These are phyloP conservation scores for Porites rus DNA, from an alignment of 92 coral and sea anemone species.

Conservation along the genomic window DNA sequence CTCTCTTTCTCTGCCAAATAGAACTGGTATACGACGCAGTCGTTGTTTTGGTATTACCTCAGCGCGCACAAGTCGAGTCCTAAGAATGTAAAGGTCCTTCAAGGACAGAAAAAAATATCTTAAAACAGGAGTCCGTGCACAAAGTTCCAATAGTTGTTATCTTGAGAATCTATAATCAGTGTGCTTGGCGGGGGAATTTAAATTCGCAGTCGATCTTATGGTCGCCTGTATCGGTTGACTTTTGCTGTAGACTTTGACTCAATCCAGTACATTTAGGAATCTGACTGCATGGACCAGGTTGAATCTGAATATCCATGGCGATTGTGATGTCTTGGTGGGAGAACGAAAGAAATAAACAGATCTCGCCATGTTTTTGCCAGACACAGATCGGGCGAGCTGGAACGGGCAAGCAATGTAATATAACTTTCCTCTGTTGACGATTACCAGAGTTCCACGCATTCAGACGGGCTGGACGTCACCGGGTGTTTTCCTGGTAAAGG, in stretches of 20 bases:
- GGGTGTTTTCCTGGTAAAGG: too few species aligned
- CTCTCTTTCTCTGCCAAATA: neutral
- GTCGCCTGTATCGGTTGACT: too few species aligned
- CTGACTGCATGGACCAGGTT: conserved; percentile 38
- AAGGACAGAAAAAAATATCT: conserved; percentile 14
- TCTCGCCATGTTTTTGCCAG: conserved; percentile 43
- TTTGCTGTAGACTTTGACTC: too few species aligned
- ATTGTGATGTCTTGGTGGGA: conserved; percentile 43
- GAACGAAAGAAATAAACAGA: conserved; percentile 40
- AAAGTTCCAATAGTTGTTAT: too few species aligned
- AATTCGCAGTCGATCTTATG: too few species aligned
- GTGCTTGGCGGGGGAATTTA: too few species aligned
- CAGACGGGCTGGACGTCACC: accelerated
- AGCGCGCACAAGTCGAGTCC: conserved; percentile 49
- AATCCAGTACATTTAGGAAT: neutral
- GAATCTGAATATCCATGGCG: conserved; percentile 12
- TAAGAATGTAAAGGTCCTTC: conserved; percentile 24
- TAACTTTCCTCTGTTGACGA: too few species aligned
- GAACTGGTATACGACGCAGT: conserved; percentile 31
- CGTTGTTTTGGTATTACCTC: conserved; percentile 33
- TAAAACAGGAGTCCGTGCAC: too few species aligned
- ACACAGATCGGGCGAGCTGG: neutral
- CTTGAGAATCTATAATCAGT: too few species aligned
- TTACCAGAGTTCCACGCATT: too few species aligned
- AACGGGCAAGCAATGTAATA: too few species aligned